Base-by-base conservation (phyloP, 1,140 invertebrate species). In the Andrena cerasifolii region DNA sequence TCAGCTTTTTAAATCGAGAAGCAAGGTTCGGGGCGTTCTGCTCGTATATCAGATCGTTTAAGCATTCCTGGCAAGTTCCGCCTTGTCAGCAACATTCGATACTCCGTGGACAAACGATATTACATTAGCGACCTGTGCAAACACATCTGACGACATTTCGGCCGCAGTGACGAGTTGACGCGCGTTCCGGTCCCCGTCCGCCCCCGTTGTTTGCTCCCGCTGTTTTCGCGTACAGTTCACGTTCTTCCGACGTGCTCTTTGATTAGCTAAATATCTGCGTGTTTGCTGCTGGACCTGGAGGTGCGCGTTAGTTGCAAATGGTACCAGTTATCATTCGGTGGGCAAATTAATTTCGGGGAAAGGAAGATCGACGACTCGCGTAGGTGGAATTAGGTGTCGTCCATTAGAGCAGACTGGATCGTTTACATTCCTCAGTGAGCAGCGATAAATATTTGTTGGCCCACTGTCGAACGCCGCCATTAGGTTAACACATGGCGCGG, bases 101-200 rank as follows among this genome's bases (percentile, higher is more conserved):
- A 83, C 84, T 79, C 45, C 54, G 24, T 58, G 51, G 24, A 74
- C 75, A 89, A 89, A 89, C 88, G 87, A 81, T 84, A 89, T 89
- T 89, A 90, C 88, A 89, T 87, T 89, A 89, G 87, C 86, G 63
- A 82, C 61, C 80, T 79, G 77, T 77, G 76, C 87, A 88, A 89
- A 89, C 84, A 88, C 4, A 3, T 63, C 78, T 85, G 72, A 31
- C 58, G 67, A 67, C 76, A 45, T 86, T 79, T 70, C 67, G 79
- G 59, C 61, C 31, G 59, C 33, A 49, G 53, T 78, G 85, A 82
- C 81, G 68, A 43, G 74, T 71, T 81, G 73, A 80, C 78, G 54
- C 72, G 78, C 70, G 74, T 86, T 87, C 80, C 73, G 85, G 78
- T 82, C 79, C 76, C 75, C 43, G 24, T 47, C 73, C 59, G 65